These are phyloP conservation scores for Patella pellucida DNA, from an alignment of 2,888 invertebrate genomes.

Conservation along the genomic window DNA sequence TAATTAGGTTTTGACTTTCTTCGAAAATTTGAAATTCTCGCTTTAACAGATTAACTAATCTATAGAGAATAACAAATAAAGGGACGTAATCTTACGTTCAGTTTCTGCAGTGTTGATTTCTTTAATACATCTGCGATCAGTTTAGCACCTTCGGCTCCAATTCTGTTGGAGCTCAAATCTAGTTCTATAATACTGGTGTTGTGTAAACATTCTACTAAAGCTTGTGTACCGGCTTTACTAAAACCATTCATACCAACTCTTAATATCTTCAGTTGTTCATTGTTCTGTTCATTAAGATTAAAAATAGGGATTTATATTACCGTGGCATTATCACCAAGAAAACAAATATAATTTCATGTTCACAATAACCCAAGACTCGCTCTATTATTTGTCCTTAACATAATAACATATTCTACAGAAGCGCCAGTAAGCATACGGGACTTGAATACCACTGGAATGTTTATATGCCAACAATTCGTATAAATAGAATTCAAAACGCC, in stretches of 20 bases:
- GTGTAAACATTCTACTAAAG: slow-evolving; percentile 51
- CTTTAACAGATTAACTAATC: no score
- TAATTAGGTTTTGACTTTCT: no score
- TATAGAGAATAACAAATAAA: no score
- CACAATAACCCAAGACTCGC: neutral
- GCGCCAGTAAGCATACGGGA: no score
- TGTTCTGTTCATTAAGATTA: slow-evolving; percentile 42
- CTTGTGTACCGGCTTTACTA: slow-evolving; percentile 51
- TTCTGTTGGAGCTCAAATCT: slow-evolving; percentile 54
- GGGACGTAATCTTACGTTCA: no score
- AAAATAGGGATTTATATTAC: neutral
- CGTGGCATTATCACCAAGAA: no score
- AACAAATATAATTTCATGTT: neutral
- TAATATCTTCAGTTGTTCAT: slow-evolving; percentile 50
- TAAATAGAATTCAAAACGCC: no score
- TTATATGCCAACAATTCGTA: no score
- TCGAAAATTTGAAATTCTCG: no score
- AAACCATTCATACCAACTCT: slow-evolving; percentile 63
- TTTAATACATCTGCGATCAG: neutral
- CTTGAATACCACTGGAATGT: no score
- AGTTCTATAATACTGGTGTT: slow-evolving; percentile 49
- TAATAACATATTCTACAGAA: no score
- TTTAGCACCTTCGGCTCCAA: slow-evolving; percentile 30
- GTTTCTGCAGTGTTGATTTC: neutral
- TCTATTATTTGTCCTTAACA: neutral